These are phyloP conservation scores for Eurosta solidaginis DNA, from an alignment of 1,140 invertebrate species.

Conservation along the genomic window DNA sequence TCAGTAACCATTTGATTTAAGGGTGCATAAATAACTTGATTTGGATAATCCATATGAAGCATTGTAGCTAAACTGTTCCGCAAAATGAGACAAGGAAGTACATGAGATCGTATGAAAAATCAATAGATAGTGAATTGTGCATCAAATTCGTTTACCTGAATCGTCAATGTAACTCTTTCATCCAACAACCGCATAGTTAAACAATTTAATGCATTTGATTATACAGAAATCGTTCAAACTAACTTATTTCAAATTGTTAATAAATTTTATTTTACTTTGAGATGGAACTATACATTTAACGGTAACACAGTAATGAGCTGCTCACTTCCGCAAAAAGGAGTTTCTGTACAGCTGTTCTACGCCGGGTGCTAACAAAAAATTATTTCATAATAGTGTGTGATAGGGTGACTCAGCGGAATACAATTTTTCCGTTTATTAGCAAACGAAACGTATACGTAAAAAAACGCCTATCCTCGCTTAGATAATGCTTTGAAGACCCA, in stretches of 20 bases:
- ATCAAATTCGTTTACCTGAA: slow-evolving; percentile 1
- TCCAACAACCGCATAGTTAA: slow-evolving; percentile 32
- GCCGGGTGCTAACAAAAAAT: not conserved
- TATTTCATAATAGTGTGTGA: not conserved
- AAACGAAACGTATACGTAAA: no score
- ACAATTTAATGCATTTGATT: slow-evolving; percentile 31
- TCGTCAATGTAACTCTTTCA: not conserved
- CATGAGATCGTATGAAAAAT: not conserved
- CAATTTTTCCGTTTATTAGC: no score
- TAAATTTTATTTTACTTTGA: not conserved
- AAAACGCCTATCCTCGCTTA: no score
- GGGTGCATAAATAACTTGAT: slow-evolving; percentile 70
- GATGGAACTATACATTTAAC: not conserved
- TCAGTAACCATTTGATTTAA: slow-evolving; percentile 73
- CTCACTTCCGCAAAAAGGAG: not conserved
- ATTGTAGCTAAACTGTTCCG: slow-evolving; percentile 49
- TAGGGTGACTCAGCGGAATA: no score
- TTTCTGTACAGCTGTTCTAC: not conserved
- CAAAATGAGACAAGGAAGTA: not conserved
- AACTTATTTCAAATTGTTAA: not conserved
- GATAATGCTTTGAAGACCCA: no score
- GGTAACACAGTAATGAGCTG: not conserved
- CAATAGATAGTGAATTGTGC: not conserved
- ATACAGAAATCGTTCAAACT: not conserved
- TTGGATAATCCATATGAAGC: slow-evolving; percentile 55